Percentiles rank a stretch among this genome's conserved stretches.
phyloP scores from a whole-genome alignment of 2,888 invertebrate species.

The Zygaena filipendulae region DNA sequence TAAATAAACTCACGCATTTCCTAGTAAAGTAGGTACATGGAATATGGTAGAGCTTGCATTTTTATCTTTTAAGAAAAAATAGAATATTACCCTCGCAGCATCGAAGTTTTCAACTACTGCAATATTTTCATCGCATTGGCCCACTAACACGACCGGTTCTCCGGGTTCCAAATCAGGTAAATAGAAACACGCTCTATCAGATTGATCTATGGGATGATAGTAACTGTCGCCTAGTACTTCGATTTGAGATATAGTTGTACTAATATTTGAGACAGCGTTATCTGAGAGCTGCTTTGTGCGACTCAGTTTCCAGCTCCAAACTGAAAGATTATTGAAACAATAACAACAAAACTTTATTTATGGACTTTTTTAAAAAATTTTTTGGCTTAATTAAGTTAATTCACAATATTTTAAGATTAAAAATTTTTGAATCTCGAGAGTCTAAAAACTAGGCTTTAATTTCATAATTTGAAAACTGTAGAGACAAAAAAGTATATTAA shows the following conservation, averaged over 20 bases:
- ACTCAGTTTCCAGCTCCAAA: constrained; percentile 50
- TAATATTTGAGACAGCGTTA: constrained; percentile 23
- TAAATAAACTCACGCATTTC: no score
- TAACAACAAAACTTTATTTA: no score
- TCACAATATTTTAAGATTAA: no score
- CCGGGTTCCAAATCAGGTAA: constrained; percentile 30
- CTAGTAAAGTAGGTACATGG: no score
- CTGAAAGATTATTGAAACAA: constrained; percentile 27
- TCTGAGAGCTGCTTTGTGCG: constrained; percentile 25
- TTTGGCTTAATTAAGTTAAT: no score
- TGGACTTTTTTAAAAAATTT: no score
- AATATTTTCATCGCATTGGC: constrained; percentile 34
- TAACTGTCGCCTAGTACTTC: constrained; percentile 30
- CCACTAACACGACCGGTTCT: constrained; percentile 30
- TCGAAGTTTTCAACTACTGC: constrained; percentile 29
- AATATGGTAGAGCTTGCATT: no score
- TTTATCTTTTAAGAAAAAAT: no score
- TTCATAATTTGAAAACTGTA: no score
- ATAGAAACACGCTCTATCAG: constrained; percentile 35
- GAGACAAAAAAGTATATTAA: no score
- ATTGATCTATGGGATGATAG: constrained; percentile 30
- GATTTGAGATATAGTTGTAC: constrained; percentile 20
- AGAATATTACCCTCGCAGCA: constrained; percentile 25
- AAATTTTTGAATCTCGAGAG: no score
- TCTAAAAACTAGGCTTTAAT: no score